Evolutionary conservation across 30 jellyfish, hydroid and myxozoan species (phyloP).

Genomic region (Chironex yamaguchii): DNA sequence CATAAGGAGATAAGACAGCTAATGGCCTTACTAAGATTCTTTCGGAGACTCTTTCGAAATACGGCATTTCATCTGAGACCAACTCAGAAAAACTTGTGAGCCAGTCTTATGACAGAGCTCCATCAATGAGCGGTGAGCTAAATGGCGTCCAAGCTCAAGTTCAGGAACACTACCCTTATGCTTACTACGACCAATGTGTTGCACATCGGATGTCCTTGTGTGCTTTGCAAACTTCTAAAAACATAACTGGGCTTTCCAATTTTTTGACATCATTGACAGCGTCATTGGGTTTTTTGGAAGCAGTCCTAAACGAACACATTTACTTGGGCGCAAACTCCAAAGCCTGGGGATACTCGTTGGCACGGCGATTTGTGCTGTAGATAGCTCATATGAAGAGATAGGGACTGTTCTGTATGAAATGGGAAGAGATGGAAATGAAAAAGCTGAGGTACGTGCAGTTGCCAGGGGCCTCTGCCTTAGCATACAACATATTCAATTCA

Average conservation of each 20-base stretch:
- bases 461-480: conserved; percentile 19
- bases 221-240: neutral
- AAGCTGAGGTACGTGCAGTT: conserved; percentile 14
- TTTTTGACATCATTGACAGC: conserved; percentile 21
- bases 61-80: neutral
- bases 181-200: conserved; percentile 16
- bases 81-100: neutral
- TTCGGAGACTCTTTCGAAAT: neutral
- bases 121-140: conserved; percentile 27
- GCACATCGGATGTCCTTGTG: conserved; percentile 10
- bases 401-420: conserved; percentile 35
- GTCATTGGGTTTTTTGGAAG: conserved; percentile 16
- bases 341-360: conserved; percentile 26
- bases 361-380: conserved; percentile 29
- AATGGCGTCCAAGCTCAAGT: conserved; percentile 25
- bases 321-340: conserved; percentile 46
- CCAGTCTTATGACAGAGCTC: conserved; percentile 26
- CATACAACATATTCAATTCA: neutral
- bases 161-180: neutral
- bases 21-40: neutral
- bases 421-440: neutral
- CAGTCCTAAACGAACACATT: conserved; percentile 39
- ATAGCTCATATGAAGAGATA: conserved; percentile 32
- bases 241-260: conserved; percentile 22
- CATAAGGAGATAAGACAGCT: neutral